phyloP scores from a whole-genome alignment of 2,797 vertebrate genomes.

The Chaetodon trifasciatus region DNA sequence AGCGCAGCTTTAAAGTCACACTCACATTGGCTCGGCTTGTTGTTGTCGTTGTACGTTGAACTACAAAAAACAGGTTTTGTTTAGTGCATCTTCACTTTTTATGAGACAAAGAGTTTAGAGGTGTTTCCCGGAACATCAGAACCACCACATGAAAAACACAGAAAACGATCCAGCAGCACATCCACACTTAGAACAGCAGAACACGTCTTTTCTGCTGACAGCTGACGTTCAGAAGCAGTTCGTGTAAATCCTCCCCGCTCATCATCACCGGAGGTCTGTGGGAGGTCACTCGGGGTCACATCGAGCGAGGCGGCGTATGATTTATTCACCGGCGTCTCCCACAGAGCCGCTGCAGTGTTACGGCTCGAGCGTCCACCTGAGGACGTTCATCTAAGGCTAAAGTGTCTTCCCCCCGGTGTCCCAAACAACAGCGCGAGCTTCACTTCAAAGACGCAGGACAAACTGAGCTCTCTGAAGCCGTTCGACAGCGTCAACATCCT shows the following conservation, averaged over 20 bases:
- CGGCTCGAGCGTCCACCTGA: conserved; percentile 38
- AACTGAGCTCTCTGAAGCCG: conserved; percentile 21
- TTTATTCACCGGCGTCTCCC: conserved; percentile 46
- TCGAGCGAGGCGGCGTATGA: neutral
- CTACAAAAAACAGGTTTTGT: no score
- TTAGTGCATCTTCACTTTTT: neutral
- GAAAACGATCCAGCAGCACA: neutral
- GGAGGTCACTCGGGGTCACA: neutral
- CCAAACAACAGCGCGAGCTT: conserved; percentile 8
- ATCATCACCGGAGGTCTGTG: no score
- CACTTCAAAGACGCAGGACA: conserved; percentile 42
- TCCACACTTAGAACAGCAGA: neutral
- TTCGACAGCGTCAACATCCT: conserved; percentile 48
- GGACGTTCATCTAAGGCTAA: conserved; percentile 55
- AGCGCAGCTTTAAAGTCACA: no score
- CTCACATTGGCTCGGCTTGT: no score
- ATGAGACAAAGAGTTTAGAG: neutral
- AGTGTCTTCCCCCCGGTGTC: conserved; percentile 9
- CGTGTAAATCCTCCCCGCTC: neutral
- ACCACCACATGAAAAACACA: neutral
- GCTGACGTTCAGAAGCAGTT: neutral
- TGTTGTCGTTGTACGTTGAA: no score
- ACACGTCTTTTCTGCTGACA: neutral
- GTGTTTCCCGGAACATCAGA: neutral
- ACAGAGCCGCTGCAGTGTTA: conserved; percentile 8